These are phyloP conservation scores for Ovis aries DNA, from an alignment of 2,113 vertebrate genomes.

Conservation along the genomic window ARS-UI_Ramb_v3.0 NC_056070.1:50809001-50809500, in stretches of 20 bases:
- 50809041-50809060: too few species aligned
- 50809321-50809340: background rate
- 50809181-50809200: background rate
- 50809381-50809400: background rate
- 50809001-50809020: background rate
- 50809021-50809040: background rate
- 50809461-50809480: background rate
- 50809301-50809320: background rate
- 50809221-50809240: background rate
- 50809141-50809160: background rate
- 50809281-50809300: background rate
- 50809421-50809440: background rate
- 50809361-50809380: background rate
- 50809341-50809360: background rate
- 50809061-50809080: background rate
- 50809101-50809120: background rate
- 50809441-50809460: background rate
- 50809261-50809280: background rate
- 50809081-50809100: background rate
- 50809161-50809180: background rate
- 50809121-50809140: background rate
- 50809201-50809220: background rate
- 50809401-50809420: background rate
- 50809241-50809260: too few species aligned
- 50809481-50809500: background rate